A percentile compares a stretch with the other conserved stretches of the same genome.
Evolutionary conservation across 2,113 vertebrate genomes (phyloP).

Genomic region (Hemibagrus wyckioides): DNA sequence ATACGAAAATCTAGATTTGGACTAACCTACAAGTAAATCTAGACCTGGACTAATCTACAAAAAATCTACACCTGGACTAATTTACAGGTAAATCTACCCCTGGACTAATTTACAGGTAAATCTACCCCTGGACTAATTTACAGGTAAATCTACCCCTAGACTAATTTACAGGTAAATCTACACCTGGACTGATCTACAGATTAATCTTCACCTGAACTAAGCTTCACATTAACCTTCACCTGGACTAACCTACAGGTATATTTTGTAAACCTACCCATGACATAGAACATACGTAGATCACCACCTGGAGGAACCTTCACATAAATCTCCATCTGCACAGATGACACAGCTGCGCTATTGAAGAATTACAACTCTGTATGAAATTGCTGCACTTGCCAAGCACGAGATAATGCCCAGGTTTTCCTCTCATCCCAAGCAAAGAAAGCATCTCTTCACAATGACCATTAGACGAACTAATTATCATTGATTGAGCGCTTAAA

Average conservation of each 20-base stretch:
- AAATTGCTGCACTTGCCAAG: neutral
- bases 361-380: neutral
- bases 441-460: neutral
- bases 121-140: no score
- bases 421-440: neutral
- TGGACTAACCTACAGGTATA: no score
- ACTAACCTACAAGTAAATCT: neutral
- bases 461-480: slow-evolving; percentile 15
- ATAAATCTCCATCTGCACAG: neutral
- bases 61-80: neutral
- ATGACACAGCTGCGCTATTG: neutral
- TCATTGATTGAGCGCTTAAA: slow-evolving; percentile 12
- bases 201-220: neutral
- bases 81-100: no score
- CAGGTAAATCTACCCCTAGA: neutral
- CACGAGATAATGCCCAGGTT: neutral
- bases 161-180: neutral
- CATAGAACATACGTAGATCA: no score
- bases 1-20: neutral
- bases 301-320: no score
- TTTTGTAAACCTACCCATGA: no score
- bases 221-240: no score
- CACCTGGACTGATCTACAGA: neutral
- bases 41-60: neutral
- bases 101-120: no score